Base-by-base conservation (phyloP, 2,797 vertebrate species). In the Microctenopoma lineatum region DNA sequence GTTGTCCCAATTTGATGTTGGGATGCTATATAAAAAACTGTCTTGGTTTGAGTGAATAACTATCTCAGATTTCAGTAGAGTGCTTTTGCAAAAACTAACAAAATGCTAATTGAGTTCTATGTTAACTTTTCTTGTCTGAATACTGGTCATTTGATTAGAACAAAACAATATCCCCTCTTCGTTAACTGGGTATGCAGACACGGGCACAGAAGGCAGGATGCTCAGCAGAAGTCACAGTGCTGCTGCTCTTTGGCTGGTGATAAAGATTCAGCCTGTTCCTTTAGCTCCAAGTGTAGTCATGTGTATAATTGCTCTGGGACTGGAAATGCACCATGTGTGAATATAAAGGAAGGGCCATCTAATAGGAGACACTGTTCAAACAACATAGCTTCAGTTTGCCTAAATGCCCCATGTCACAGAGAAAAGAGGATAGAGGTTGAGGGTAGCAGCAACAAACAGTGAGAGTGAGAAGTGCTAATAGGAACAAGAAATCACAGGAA, bases 241-340 rank as follows among this genome's bases (percentile, higher is more conserved):
- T 86, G 87, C 84, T 82, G 85, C 90, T 90, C 91, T 79, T 88
- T 89, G 84, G 84, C 67, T 84, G 76, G 84, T 84, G 91, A 93
- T 92, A 93, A 93, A 95, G 92, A 77, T 87, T 88, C 86, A 81
- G 68, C 72, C 83, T 88, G 56, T 90, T 90, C 91, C 72, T 82
- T 88, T 90, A 88, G 66, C 88, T 94, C 92, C 91, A 92, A 92
- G 80, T 83, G 91, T 94, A 87, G 85, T 92, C 87, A 91, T 90
- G 80, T 93, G 89, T 55, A 56, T 93, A 92, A 95, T 94, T 94
- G 87, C 91, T 89, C 77, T 92, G 89, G 93, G 92, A 91, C 84
- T 78, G 72, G 88, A 88, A 89, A 87, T 85, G 87, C 88, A 83
- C 84, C 85, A 74, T 86, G 89, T 83, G 92, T 95, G 94, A 93